phyloP scores from a whole-genome alignment of 2,888 invertebrate genomes.

The Drosophila formosana region DNA sequence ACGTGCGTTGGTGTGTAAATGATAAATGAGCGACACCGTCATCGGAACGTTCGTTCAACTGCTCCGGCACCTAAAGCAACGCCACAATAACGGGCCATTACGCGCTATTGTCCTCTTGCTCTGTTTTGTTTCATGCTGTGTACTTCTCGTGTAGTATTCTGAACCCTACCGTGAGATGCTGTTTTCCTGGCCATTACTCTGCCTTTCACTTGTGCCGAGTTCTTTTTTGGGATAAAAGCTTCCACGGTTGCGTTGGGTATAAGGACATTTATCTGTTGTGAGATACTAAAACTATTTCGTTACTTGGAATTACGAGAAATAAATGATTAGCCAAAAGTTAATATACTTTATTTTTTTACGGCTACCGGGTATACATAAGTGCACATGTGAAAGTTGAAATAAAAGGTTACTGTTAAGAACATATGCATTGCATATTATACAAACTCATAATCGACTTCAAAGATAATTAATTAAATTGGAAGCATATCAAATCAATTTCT shows the following conservation, averaged over 20 bases:
- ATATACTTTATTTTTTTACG: too few relatives aligned
- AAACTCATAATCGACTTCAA: neutral
- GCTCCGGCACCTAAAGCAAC: conserved; percentile 52
- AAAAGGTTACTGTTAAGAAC: neutral
- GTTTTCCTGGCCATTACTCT: conserved; percentile 31
- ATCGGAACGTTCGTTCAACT: conserved; percentile 47
- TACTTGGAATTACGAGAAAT: neutral
- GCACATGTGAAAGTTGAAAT: too few relatives aligned
- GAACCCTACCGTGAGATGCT: conserved; percentile 36
- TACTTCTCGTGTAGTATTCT: conserved; percentile 16
- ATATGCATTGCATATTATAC: neutral
- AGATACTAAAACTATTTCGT: neutral
- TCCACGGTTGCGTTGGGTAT: neutral
- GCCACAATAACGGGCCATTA: conserved; percentile 73
- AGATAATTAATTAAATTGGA: neutral
- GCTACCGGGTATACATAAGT: too few relatives aligned
- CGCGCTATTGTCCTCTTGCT: conserved; percentile 63
- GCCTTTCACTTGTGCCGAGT: neutral
- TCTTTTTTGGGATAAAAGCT: neutral
- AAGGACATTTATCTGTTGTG: neutral
- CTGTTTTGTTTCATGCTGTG: conserved; percentile 46
- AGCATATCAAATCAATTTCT: neutral
- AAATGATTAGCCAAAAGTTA: too few relatives aligned
- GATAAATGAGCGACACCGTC: conserved; percentile 73
- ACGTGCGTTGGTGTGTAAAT: conserved; percentile 78